Percentiles rank a stretch among this genome's conserved stretches.
Conservation (phyloP, 1,140 invertebrate genomes). For the Dendrolimus kikuchii region DNA sequence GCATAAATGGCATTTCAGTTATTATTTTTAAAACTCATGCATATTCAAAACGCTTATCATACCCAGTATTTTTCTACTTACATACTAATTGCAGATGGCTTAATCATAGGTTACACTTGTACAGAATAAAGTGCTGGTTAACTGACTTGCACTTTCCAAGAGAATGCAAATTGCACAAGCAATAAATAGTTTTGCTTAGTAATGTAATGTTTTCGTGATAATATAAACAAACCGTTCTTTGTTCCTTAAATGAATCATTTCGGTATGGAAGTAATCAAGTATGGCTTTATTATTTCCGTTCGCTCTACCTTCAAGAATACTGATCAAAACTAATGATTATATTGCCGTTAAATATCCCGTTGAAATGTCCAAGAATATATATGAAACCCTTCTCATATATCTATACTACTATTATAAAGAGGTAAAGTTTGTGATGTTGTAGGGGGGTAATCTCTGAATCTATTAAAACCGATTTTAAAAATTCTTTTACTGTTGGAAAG, state of each 20-base stretch:
- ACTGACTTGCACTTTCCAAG: conserved; percentile 21
- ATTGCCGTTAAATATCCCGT: conserved; percentile 38
- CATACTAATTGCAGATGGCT: conserved; percentile 37
- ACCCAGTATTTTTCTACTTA: conserved; percentile 36
- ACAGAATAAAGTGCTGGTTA: conserved; percentile 13
- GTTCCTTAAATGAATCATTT: too few species aligned
- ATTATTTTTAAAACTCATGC: too few species aligned
- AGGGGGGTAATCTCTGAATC: too few species aligned
- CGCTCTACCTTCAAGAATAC: conserved; percentile 24
- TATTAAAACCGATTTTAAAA: too few species aligned
- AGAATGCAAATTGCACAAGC: conserved; percentile 11
- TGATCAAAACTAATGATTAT: conserved; percentile 9
- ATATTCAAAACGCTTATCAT: conserved; percentile 9
- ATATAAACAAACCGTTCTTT: too few species aligned
- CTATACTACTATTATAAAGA: too few species aligned
- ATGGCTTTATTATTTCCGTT: conserved; percentile 40
- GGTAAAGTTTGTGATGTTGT: too few species aligned
- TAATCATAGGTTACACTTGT: conserved; percentile 1
- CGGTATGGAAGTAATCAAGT: conserved; percentile 10
- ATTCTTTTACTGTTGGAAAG: too few species aligned
- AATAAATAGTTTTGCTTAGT: conserved; percentile 14
- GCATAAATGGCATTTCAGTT: too few species aligned
- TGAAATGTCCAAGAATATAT: conserved; percentile 12
- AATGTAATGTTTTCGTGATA: too few species aligned
- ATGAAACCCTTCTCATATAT: too few species aligned